A percentile compares a stretch with the other conserved stretches of the same genome.
Evolutionary conservation across 2,797 vertebrate genomes (phyloP).

Genomic region (Gallinago solitaria): DNA sequence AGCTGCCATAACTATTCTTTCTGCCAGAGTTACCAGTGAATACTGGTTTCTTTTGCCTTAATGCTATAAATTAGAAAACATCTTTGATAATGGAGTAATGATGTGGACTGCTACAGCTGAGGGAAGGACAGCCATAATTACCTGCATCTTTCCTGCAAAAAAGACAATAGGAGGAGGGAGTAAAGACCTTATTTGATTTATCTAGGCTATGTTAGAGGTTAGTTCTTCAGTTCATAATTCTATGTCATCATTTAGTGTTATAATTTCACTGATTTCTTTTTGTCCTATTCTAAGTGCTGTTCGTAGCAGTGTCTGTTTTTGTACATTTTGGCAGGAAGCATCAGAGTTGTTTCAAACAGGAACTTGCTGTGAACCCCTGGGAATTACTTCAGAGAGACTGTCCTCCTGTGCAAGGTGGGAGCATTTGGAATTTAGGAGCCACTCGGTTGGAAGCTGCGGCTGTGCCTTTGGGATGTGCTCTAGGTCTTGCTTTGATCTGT

Average conservation of each 20-base stretch:
- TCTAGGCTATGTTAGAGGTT: background rate
- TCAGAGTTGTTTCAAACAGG: background rate
- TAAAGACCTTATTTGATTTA: background rate
- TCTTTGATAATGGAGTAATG: background rate
- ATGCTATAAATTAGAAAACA: background rate
- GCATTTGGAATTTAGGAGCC: background rate
- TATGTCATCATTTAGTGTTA: background rate
- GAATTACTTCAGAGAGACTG: background rate
- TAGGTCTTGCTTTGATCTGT: background rate
- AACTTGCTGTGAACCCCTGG: background rate
- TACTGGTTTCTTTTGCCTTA: background rate
- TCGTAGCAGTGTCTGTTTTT: background rate
- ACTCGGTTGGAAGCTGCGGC: background rate
- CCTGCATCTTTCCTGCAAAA: background rate
- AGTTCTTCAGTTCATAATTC: background rate
- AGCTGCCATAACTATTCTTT: background rate
- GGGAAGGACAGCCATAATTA: background rate
- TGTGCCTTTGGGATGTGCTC: background rate
- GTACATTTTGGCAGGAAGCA: background rate
- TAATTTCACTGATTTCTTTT: background rate
- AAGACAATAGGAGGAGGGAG: background rate
- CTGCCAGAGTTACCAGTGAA: background rate
- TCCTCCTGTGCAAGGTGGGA: background rate
- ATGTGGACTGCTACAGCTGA: background rate
- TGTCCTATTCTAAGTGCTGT: background rate